A percentile compares a stretch with the other conserved stretches of the same genome.
phyloP scores from a whole-genome alignment of 2,113 vertebrate genomes.

The Sclerurus mexicanus region DNA sequence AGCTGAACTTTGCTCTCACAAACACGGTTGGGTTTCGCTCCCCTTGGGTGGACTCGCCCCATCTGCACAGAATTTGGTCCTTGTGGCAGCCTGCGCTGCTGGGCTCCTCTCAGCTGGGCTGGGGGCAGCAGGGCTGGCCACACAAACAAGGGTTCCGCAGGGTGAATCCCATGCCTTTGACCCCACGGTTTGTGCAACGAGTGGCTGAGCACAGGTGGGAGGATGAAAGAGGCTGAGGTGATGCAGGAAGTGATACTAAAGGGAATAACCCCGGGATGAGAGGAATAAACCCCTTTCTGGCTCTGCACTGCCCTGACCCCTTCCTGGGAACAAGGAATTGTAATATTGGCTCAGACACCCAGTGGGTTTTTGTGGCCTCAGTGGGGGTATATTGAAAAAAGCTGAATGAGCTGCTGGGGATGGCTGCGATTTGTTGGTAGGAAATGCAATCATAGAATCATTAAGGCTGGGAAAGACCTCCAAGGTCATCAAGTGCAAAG shows the following conservation, averaged over 20 bases:
- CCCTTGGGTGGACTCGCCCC: neutral
- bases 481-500: neutral
- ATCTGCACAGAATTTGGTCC: neutral
- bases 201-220: neutral
- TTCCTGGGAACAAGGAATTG: neutral
- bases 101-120: neutral
- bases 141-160: neutral
- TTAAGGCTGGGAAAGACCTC: neutral
- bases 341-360: neutral
- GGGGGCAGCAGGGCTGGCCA: neutral
- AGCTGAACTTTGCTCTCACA: slow-evolving; percentile 37
- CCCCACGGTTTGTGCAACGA: neutral
- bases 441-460: neutral
- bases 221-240: neutral
- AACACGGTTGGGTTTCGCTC: neutral
- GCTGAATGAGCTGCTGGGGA: neutral
- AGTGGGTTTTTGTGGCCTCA: neutral
- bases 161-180: neutral
- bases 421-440: neutral
- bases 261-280: neutral
- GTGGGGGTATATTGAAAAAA: neutral
- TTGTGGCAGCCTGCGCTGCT: neutral
- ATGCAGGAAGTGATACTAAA: neutral
- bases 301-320: neutral
- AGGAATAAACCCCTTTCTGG: neutral